A percentile compares a stretch with the other conserved stretches of the same genome.
phyloP scores from a whole-genome alignment of 2,113 vertebrate species.

The Clarias gariepinus region DNA sequence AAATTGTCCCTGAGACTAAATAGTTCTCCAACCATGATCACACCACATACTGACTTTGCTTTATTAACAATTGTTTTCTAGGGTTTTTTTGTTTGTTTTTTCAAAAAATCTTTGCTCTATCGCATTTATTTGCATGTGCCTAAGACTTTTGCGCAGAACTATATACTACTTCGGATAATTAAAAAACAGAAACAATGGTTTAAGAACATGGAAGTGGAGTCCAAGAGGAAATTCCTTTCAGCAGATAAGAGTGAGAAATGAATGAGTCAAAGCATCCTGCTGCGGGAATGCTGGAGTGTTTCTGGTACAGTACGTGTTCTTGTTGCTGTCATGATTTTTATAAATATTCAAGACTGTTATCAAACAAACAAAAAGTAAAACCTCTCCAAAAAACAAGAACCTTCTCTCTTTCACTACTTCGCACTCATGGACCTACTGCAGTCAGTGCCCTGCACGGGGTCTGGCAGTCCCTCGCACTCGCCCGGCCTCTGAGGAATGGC shows the following conservation, averaged over 20 bases:
- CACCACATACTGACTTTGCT: too few species aligned
- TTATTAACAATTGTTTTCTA: too few species aligned
- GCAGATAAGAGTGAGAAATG: constrained; percentile 33
- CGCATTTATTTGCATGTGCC: too few species aligned
- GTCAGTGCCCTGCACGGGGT: constrained; percentile 90
- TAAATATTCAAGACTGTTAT: not conserved
- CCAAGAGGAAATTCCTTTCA: constrained; percentile 43
- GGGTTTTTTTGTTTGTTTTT: too few species aligned
- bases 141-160: too few species aligned
- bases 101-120: too few species aligned
- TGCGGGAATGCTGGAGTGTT: not conserved
- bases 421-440: constrained; percentile 85
- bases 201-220: not conserved
- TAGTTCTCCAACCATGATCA: too few species aligned
- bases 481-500: constrained; percentile 83
- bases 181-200: not conserved
- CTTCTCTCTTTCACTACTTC: not conserved
- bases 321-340: not conserved
- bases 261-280: not conserved
- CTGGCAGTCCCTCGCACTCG: constrained; percentile 86
- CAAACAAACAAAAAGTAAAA: not conserved
- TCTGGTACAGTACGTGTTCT: not conserved
- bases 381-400: not conserved
- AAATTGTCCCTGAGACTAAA: too few species aligned
- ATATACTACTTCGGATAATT: not conserved